Evolutionary conservation across 2,797 vertebrate species (phyloP).

Genomic region (Phylloscopus collybita): DNA sequence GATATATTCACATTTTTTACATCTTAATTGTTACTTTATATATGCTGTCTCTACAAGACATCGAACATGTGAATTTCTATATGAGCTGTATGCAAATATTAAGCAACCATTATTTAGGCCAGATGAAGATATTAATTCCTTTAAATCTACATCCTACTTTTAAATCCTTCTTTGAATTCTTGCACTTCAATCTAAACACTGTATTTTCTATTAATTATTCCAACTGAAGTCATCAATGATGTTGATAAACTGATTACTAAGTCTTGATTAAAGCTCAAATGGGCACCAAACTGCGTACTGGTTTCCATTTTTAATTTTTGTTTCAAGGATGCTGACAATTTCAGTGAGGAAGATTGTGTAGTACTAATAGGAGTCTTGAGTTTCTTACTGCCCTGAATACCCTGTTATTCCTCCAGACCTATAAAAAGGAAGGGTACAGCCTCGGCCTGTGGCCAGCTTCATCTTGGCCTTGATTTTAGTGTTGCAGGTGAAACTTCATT

Average conservation of each 20-base stretch:
- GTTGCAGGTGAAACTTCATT: slow-evolving; percentile 22
- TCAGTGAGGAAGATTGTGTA: slow-evolving; percentile 12
- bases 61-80: not conserved
- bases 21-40: not conserved
- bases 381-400: slow-evolving; percentile 15
- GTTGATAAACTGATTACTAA: slow-evolving; percentile 65
- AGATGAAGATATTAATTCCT: not conserved
- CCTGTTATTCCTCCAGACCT: not conserved
- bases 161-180: slow-evolving; percentile 21
- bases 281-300: slow-evolving; percentile 62
- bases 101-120: not conserved
- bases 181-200: slow-evolving; percentile 16
- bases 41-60: not conserved
- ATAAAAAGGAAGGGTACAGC: slow-evolving; percentile 36
- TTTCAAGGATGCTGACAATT: slow-evolving; percentile 24
- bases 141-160: not conserved
- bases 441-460: not conserved
- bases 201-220: slow-evolving; percentile 63
- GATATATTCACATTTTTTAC: not conserved
- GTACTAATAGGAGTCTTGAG: slow-evolving; percentile 27
- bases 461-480: not conserved
- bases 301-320: slow-evolving; percentile 52
- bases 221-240: slow-evolving; percentile 52
- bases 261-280: slow-evolving; percentile 72
- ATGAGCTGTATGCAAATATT: not conserved